Percentiles rank a stretch among this genome's conserved stretches.
These are phyloP conservation scores for Macrocentrus cingulum DNA, from an alignment of 1,140 invertebrate genomes.

Conservation along the genomic window DNA sequence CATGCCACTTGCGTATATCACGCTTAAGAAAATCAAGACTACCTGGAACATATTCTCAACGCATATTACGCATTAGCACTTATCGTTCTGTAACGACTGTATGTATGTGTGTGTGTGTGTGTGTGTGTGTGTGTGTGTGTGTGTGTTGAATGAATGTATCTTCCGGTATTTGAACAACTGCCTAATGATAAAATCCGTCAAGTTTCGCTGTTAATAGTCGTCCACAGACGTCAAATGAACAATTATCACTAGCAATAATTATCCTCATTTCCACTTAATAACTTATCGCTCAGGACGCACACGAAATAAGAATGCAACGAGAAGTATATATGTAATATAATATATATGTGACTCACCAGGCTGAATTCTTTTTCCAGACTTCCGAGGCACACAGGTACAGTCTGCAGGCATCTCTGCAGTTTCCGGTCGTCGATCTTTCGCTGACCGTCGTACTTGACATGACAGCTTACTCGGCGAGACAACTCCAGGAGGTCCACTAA, in stretches of 20 bases:
- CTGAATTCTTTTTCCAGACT: constrained; percentile 41
- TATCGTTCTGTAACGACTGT: constrained; percentile 24
- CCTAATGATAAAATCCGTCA: constrained; percentile 1
- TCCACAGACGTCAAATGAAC: neutral
- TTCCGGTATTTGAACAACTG: constrained; percentile 24
- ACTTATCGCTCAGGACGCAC: neutral
- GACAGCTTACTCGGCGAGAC: constrained; percentile 60
- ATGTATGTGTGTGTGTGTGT: too few species aligned
- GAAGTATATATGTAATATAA: neutral
- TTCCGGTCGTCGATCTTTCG: constrained; percentile 52
- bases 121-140: constrained; percentile 16
- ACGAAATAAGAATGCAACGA: neutral
- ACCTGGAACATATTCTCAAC: constrained; percentile 18
- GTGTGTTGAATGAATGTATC: constrained; percentile 24
- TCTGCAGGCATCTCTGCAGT: constrained; percentile 51
- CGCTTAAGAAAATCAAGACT: constrained; percentile 20
- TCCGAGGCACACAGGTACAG: constrained; percentile 50
- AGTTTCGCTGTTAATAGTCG: constrained; percentile 5
- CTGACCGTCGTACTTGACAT: constrained; percentile 57
- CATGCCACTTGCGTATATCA: constrained; percentile 31
- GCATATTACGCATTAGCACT: constrained; percentile 28
- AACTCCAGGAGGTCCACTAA: constrained; percentile 57
- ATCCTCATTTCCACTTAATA: neutral
- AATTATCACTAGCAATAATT: constrained; percentile 7
- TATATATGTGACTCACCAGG: constrained; percentile 35